phyloP scores from a whole-genome alignment of 1,140 invertebrate genomes.

The Lineus longissimus region DNA sequence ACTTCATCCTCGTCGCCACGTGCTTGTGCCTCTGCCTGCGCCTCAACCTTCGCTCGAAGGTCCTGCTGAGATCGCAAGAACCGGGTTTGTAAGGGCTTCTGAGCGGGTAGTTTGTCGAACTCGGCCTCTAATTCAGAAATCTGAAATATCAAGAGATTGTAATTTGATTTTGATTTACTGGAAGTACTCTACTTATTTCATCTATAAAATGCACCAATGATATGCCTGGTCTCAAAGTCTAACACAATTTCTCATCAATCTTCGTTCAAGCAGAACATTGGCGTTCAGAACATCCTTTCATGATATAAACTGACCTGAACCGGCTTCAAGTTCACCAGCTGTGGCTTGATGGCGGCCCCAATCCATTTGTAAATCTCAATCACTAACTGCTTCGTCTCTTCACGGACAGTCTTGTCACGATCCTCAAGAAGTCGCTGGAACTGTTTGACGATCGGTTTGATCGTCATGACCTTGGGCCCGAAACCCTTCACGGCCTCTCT shows the following conservation, averaged over 20 bases:
- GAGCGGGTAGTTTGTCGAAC: constrained; percentile 70
- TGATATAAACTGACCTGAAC: constrained; percentile 63
- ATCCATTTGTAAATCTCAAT: constrained; percentile 93
- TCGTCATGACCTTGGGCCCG: constrained; percentile 83
- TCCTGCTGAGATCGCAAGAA: constrained; percentile 85
- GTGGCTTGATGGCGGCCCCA: constrained; percentile 78
- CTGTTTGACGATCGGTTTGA: constrained; percentile 87
- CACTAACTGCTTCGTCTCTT: constrained; percentile 83
- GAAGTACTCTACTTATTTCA: too few relatives aligned
- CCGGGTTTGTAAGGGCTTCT: constrained; percentile 70
- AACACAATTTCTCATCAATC: too few relatives aligned
- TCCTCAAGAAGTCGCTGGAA: constrained; percentile 80
- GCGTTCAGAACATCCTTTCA: too few relatives aligned
- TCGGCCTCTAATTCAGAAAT: constrained; percentile 83
- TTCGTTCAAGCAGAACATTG: too few relatives aligned
- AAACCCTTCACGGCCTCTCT: constrained; percentile 79
- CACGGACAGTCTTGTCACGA: constrained; percentile 85
- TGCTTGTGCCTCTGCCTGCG: constrained; percentile 60
- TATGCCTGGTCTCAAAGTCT: too few relatives aligned
- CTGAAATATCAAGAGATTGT: constrained; percentile 51
- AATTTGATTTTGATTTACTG: neutral
- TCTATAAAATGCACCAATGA: too few relatives aligned
- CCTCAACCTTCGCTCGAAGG: constrained; percentile 60
- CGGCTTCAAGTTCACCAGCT: constrained; percentile 80
- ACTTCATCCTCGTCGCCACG: constrained; percentile 50